Percentiles rank a stretch among this genome's conserved stretches.
These are phyloP conservation scores for Physocephala rufipes DNA, from an alignment of 2,888 invertebrate species.

Conservation along the genomic window DNA sequence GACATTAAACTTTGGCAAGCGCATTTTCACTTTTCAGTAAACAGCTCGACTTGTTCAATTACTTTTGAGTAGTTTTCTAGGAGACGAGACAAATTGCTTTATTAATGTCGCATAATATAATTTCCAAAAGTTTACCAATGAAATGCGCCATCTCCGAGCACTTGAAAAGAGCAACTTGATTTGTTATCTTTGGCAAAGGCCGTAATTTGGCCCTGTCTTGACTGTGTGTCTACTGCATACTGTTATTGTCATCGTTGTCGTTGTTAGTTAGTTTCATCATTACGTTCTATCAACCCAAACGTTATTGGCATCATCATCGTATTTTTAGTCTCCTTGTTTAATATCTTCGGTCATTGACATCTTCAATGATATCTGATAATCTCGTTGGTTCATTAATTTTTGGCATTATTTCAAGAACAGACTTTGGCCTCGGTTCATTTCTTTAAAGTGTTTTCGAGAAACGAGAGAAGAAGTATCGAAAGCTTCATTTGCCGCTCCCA, in stretches of 20 bases:
- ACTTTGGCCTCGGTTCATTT: constrained; percentile 32
- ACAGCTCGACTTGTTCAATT: not conserved
- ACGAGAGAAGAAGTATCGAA: no score
- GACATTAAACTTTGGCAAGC: not conserved
- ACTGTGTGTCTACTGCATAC: not conserved
- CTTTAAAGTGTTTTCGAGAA: no score
- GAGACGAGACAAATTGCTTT: not conserved
- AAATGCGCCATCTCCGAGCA: not conserved
- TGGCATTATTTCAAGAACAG: constrained; percentile 28
- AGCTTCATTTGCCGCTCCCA: constrained; percentile 23
- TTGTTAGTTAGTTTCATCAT: not conserved
- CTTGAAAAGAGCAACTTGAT: not conserved
- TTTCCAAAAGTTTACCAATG: not conserved
- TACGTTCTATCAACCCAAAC: not conserved
- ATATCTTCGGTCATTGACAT: constrained; percentile 24
- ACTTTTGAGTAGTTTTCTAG: not conserved
- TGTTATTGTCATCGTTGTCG: not conserved
- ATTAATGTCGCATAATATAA: not conserved
- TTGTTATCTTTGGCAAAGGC: not conserved
- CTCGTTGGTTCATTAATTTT: constrained; percentile 27
- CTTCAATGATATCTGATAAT: constrained; percentile 38
- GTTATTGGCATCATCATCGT: not conserved
- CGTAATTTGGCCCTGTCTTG: not conserved
- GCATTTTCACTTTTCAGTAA: not conserved
- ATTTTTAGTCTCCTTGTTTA: constrained; percentile 35